Percentiles rank a stretch among this genome's conserved stretches.
phyloP scores from a whole-genome alignment of 2,888 invertebrate species.

The Drosophila stalkeri region DNA sequence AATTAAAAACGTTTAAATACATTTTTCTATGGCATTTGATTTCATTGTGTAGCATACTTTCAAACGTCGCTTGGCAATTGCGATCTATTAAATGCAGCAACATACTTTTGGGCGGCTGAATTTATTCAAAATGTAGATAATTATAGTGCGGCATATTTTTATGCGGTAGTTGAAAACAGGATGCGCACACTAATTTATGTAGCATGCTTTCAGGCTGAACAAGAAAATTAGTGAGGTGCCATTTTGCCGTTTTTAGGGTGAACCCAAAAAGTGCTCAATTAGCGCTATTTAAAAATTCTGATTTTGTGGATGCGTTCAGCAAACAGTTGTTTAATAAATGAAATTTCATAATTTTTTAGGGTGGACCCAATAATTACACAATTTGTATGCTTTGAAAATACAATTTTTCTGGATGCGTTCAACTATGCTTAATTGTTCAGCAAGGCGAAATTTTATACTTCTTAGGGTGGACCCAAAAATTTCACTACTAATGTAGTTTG shows the following conservation, averaged over 20 bases:
- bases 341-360: background rate
- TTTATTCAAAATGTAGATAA: background rate
- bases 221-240: background rate
- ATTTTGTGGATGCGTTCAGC: background rate
- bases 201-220: constrained; percentile 7
- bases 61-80: too few species aligned
- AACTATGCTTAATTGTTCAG: background rate
- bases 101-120: background rate
- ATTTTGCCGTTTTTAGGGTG: background rate
- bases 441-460: too few species aligned
- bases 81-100: too few species aligned
- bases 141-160: background rate
- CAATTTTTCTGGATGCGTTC: background rate
- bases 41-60: background rate
- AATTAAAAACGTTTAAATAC: background rate
- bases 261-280: background rate
- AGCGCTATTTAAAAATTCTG: background rate
- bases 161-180: background rate
- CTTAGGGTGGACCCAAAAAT: too few species aligned
- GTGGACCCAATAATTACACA: background rate
- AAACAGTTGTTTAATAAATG: background rate
- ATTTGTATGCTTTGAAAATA: background rate
- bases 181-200: background rate
- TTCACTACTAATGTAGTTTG: too few species aligned
- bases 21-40: background rate